Evolutionary conservation across 2,113 vertebrate species (phyloP).

Genomic region (Cyprinodon variegatus): DNA sequence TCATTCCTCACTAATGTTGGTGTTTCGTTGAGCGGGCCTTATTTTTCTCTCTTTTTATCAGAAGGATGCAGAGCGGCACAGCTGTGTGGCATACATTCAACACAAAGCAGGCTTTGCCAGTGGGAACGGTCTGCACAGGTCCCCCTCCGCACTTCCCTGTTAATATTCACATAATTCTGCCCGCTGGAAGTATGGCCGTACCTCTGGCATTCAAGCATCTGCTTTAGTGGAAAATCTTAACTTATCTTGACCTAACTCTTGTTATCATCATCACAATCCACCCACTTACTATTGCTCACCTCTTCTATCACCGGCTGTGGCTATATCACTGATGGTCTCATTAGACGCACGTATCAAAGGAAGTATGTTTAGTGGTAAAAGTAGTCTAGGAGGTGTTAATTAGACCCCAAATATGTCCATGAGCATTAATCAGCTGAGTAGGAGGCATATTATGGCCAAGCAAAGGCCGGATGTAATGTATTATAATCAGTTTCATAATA

Average conservation of each 20-base stretch:
- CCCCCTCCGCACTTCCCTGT: conserved; percentile 53
- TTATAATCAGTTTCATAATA: conserved; percentile 51
- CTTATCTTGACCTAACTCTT: conserved; percentile 53
- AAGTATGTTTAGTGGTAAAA: conserved; percentile 57
- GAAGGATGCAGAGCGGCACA: conserved; percentile 69
- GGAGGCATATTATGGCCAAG: conserved; percentile 68
- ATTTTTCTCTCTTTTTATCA: conserved; percentile 79
- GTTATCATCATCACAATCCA: conserved; percentile 65
- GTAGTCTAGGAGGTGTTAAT: conserved; percentile 72
- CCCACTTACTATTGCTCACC: conserved; percentile 49
- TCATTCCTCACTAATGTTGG: conserved; percentile 76
- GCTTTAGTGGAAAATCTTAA: conserved; percentile 45
- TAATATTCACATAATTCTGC: conserved; percentile 67
- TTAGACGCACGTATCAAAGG: conserved; percentile 50
- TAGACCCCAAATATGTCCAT: conserved; percentile 73
- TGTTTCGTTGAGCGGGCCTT: conserved; percentile 57
- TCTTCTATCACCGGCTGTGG: conserved; percentile 44
- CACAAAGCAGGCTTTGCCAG: conserved; percentile 70
- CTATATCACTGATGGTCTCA: conserved; percentile 51
- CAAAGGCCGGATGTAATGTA: conserved; percentile 42
- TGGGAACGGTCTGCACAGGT: conserved; percentile 69
- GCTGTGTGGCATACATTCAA: conserved; percentile 70
- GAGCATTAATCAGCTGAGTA: conserved; percentile 77
- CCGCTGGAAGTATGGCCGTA: conserved; percentile 23
- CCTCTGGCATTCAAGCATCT: conserved; percentile 4